Conservation (phyloP, 2,113 vertebrate species). For the Protobothrops mucrosquamatus region DNA sequence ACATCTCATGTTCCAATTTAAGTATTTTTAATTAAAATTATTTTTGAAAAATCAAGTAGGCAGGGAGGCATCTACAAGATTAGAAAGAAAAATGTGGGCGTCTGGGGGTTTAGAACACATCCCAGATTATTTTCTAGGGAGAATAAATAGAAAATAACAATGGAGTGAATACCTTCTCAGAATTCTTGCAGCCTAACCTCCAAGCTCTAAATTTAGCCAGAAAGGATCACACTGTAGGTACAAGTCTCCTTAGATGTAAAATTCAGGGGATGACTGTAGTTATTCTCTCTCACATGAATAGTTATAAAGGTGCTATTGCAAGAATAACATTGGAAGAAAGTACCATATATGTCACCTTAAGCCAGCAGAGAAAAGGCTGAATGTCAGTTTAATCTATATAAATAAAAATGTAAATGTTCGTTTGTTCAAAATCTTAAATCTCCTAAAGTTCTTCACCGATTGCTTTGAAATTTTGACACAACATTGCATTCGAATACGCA, state of each 20-base stretch:
- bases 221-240: neutral
- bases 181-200: neutral
- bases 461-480: too few relatives aligned
- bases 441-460: too few relatives aligned
- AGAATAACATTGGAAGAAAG: neutral
- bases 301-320: neutral
- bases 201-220: neutral
- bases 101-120: neutral
- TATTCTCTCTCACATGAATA: neutral
- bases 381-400: neutral
- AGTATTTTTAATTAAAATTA: neutral
- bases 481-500: too few relatives aligned
- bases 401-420: too few relatives aligned
- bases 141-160: neutral
- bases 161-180: neutral
- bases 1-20: neutral
- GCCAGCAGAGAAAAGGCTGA: neutral
- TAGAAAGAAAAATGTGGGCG: neutral
- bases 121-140: neutral
- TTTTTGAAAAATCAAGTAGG: neutral
- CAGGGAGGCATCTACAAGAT: neutral
- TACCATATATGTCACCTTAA: neutral
- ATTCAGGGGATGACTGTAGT: neutral
- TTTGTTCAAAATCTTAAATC: too few relatives aligned
- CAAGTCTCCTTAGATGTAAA: neutral